Percentiles rank a stretch among this genome's conserved stretches.
Conservation (phyloP, 1,140 invertebrate genomes). For the Stratiolaelaps scimitus region DNA sequence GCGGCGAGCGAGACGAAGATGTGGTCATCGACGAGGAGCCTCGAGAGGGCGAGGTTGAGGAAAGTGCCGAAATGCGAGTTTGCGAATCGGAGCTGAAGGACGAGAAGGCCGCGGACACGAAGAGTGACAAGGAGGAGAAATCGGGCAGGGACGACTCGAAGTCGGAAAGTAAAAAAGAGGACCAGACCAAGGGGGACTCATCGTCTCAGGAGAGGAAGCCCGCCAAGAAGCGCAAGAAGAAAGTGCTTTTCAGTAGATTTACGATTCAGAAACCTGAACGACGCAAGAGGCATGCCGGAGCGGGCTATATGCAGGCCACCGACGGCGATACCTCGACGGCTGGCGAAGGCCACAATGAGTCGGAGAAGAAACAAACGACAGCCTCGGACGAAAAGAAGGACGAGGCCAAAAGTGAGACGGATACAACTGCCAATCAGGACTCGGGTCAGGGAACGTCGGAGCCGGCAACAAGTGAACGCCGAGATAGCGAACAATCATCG, state of each 20-base stretch:
- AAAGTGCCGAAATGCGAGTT: background rate
- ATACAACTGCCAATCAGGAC: slow-evolving; percentile 16
- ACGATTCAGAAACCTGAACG: background rate
- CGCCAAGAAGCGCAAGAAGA: slow-evolving; percentile 8
- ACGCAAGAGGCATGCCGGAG: background rate
- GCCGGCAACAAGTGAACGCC: background rate
- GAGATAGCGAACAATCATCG: slow-evolving; percentile 18
- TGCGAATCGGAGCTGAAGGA: background rate
- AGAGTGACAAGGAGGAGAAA: background rate
- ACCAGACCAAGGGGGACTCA: background rate
- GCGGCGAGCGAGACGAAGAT: background rate
- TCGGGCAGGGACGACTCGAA: background rate
- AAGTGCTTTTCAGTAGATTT: slow-evolving; percentile 25
- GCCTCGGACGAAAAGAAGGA: background rate
- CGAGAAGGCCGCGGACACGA: background rate
- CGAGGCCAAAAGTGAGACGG: slow-evolving; percentile 12
- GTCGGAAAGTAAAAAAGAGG: background rate
- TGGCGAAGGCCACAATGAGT: background rate
- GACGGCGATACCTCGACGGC: slow-evolving; percentile 7
- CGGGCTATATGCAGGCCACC: background rate
- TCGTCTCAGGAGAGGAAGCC: background rate
- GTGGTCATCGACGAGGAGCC: background rate
- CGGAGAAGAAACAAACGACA: background rate
- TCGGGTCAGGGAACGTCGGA: slow-evolving; percentile 10
- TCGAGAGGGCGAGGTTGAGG: background rate